These are phyloP conservation scores for Galago senegalensis DNA, from an alignment of 2,797 vertebrate species.

Conservation along the genomic window DNA sequence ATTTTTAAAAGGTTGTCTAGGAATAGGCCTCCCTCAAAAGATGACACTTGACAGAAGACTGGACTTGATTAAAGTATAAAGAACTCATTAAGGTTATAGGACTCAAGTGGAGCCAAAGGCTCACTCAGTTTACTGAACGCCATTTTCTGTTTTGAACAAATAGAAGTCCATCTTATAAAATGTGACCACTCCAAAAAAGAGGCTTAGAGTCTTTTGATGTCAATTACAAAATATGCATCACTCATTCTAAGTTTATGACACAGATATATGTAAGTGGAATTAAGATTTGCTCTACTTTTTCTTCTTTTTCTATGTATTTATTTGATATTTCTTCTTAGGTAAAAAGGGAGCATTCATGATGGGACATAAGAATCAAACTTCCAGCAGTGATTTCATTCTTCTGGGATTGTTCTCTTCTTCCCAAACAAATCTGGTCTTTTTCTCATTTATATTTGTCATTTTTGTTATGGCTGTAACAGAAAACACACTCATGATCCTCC, in stretches of 20 bases:
- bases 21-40: not conserved
- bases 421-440: not conserved
- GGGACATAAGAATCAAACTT: slow-evolving; percentile 14
- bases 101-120: accelerated
- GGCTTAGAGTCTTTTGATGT: not conserved
- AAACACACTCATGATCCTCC: slow-evolving; percentile 59
- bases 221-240: not conserved
- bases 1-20: not conserved
- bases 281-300: not conserved
- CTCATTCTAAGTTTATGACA: not conserved
- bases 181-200: not conserved
- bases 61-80: accelerated
- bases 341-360: not conserved
- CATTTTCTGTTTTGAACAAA: too few species aligned
- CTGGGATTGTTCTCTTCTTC: slow-evolving; percentile 53
- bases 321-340: not conserved
- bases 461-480: slow-evolving; percentile 61
- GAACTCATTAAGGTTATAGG: not conserved
- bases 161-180: not conserved
- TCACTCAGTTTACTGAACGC: too few species aligned
- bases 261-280: accelerated
- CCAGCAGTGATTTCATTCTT: slow-evolving; percentile 51
- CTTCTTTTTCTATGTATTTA: not conserved
- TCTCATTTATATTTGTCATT: not conserved
- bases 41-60: not conserved